Evolutionary conservation across 2,113 vertebrate species (phyloP), one percentile per base, ranked within the genome.

Genomic region (Elgaria multicarinata): DNA sequence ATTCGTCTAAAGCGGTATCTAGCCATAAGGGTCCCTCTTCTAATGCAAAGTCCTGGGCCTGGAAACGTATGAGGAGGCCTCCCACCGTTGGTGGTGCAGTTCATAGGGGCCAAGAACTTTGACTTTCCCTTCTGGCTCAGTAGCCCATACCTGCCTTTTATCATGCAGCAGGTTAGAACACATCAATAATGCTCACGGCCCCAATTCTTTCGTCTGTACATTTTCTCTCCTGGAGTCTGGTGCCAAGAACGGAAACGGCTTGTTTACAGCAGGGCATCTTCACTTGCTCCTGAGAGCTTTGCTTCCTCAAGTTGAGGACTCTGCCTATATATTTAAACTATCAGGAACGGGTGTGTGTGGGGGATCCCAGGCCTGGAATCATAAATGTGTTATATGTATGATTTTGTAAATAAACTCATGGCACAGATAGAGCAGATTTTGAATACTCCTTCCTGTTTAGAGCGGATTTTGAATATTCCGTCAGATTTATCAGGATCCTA

Each of bases 321-420:
- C 50, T 78, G 58, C 58, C 44, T 67, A 77, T 67, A 53, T 89
- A 89, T 89, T 89, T 89, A 89, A 89, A 69, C 42, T 69, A 50
- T 9, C 58, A 67, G 62, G 88, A 67, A 66, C 28, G 28, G 74
- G 6, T 42, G 50, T 24, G 1, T 2, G 33, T 6, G n/a, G 26
- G 64, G 67, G 28, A 66, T 22, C 44, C 89, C 46, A 62, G 50
- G 42, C 66, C 50, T 72, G n/a, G 58, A 53, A 26, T 50, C 22
- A 42, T 89, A 90, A 67, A n/a, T 31, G 83, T 42, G 91, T 83
- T 96, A 91, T 96, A 95, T 90, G 92, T 96, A 95, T 7, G 87
- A 87, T 95, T 96, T 96, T 96, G 91, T 96, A 95, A 96, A 96
- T 96, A 96, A 96, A 96, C 31, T 53, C 89, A 89, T 93, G 90